Percentiles rank a stretch among this genome's conserved stretches.
Conservation (phyloP, 2,113 vertebrate species). For the Nanorana parkeri region DNA sequence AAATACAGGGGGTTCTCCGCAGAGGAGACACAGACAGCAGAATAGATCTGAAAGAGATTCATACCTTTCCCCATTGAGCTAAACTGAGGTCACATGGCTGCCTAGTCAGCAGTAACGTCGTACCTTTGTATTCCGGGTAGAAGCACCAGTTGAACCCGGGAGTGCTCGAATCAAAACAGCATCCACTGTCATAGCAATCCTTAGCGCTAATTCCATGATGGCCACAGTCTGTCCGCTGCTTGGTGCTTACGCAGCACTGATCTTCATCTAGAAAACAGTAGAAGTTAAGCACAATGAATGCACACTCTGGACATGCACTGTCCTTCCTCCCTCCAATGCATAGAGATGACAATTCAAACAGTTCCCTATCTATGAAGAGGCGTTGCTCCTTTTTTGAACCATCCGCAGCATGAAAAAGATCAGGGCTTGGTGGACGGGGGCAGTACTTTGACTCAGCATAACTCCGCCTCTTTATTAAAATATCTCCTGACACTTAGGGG, state of each 20-base stretch:
- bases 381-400: rapidly evolving
- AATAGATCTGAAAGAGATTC: too few species aligned
- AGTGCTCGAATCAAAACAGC: background rate
- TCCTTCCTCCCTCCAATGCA: background rate
- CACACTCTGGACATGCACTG: background rate
- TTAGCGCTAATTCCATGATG: background rate
- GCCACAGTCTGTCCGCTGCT: conserved; percentile 1
- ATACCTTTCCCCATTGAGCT: too few species aligned
- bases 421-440: too few species aligned
- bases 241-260: conserved; percentile 1
- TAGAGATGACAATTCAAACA: background rate
- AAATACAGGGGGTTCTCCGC: too few species aligned
- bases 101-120: too few species aligned
- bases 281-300: background rate
- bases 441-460: background rate
- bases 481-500: too few species aligned
- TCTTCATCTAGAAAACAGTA: background rate
- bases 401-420: background rate
- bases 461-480: too few species aligned
- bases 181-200: background rate
- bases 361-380: background rate
- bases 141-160: background rate
- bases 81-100: too few species aligned
- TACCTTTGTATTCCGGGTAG: background rate
- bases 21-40: too few species aligned